These are phyloP conservation scores for Brachymystax lenok DNA, from an alignment of 2,797 vertebrate genomes.

Conservation along the genomic window DNA sequence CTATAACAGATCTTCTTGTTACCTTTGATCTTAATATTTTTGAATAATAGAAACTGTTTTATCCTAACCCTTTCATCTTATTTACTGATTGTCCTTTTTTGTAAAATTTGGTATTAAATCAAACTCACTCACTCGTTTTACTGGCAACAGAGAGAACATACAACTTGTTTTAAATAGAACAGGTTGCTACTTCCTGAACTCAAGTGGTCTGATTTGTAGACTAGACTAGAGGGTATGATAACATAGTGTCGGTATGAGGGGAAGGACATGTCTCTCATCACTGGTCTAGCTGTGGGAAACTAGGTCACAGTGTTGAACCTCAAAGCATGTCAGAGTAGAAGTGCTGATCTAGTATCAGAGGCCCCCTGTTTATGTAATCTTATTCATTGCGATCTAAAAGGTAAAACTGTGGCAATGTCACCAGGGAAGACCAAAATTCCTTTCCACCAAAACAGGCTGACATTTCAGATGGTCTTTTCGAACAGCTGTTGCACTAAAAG, in stretches of 20 bases:
- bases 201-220: conserved; percentile 26
- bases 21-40: background rate
- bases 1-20: background rate
- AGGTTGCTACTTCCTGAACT: conserved; percentile 10
- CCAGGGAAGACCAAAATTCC: too few relatives aligned
- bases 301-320: conserved; percentile 23
- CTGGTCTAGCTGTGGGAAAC: conserved; percentile 40
- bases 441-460: too few relatives aligned
- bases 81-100: background rate
- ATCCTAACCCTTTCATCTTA: background rate
- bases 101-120: background rate
- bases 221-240: conserved; percentile 25
- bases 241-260: conserved; percentile 19
- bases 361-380: too few relatives aligned
- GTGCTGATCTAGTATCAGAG: too few relatives aligned
- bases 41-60: background rate
- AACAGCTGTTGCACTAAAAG: too few relatives aligned
- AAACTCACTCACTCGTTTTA: conserved; percentile 11
- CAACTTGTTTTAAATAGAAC: background rate
- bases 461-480: too few relatives aligned
- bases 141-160: conserved; percentile 10
- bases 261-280: conserved; percentile 28
- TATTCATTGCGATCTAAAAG: too few relatives aligned
- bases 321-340: too few relatives aligned
- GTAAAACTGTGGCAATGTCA: too few relatives aligned